Base-by-base conservation (phyloP, 2,888 invertebrate genomes). In the Hyalella azteca region DNA sequence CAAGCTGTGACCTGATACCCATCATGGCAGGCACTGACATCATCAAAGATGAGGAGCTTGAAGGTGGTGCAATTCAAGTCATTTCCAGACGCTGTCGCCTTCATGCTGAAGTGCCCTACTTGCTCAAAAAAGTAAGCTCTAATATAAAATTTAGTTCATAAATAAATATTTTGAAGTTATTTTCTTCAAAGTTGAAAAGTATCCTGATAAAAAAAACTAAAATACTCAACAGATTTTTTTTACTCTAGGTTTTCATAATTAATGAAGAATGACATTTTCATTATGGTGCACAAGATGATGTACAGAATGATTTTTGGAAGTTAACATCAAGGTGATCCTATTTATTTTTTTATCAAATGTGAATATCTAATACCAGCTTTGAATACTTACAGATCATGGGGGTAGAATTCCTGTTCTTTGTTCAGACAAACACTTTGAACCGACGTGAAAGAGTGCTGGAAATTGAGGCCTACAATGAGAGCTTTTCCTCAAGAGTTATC, bases 381-480 rank as follows among this genome's bases (percentile, higher is more conserved):
- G n/a, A n/a, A n/a, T 1, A 22, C 4, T 76, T 73, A 7, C 89
- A 95, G 94, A 93, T 97, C 87, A 94, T 95, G 86, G 96, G 96
- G 79, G 95, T 97, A 39, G 97, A 97, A 87, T 93, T 91, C 89
- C 93, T 97, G 49, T 93, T 92, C 88, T 97, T 97, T 89, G 92
- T 94, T 85, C 97, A 97, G 90, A 94, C 92, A 88, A 97, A 97
- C 89, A 91, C 91, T 85, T 89, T 97, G 86, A 94, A 97, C 88
- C 90, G 94, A 85, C 90, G 92, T 85, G 91, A 91, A 85, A 91
- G 95, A 79, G 91, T 93, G 75, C 90, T 97, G 84, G 93, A 92
- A 88, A 97, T 97, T 87, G 95, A 96, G 88, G 97, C 97, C 29
- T 92, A 91, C 83, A 97, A 97, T 88, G 96, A 97, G 88, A 95